phyloP scores from a whole-genome alignment of 2,888 invertebrate genomes.

The Automeris io region DNA sequence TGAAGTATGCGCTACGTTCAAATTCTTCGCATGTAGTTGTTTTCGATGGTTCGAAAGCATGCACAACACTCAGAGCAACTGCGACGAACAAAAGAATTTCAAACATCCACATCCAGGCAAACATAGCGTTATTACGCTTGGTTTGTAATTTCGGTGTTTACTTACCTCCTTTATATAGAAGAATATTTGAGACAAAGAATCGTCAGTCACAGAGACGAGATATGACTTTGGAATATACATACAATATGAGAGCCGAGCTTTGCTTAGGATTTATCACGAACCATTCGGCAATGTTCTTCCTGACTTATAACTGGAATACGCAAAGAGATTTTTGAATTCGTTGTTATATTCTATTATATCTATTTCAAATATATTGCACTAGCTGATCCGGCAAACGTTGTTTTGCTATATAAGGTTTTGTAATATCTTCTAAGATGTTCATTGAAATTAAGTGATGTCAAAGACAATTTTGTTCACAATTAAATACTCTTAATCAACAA shows the following conservation, averaged over 20 bases:
- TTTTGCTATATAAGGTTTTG: too few species aligned
- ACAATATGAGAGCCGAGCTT: neutral
- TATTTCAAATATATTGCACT: too few species aligned
- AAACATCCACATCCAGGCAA: constrained; percentile 42
- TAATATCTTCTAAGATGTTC: too few species aligned
- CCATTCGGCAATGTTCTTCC: neutral
- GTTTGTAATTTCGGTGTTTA: constrained; percentile 40
- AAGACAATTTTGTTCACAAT: too few species aligned
- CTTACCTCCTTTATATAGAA: constrained; percentile 29
- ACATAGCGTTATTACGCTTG: constrained; percentile 45
- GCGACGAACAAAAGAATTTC: constrained; percentile 37
- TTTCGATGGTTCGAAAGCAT: constrained; percentile 15
- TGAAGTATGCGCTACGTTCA: constrained; percentile 44
- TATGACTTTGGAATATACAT: neutral
- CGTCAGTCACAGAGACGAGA: constrained; percentile 16
- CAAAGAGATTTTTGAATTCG: too few species aligned
- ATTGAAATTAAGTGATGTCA: too few species aligned
- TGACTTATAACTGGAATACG: too few species aligned
- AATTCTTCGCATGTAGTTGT: constrained; percentile 56
- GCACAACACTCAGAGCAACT: constrained; percentile 15
- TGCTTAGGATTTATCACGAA: neutral
- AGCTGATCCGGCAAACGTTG: too few species aligned
- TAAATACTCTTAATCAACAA: too few species aligned
- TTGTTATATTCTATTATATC: too few species aligned
- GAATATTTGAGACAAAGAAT: constrained; percentile 32